Percentiles rank a stretch among this genome's conserved stretches.
Evolutionary conservation across 2,797 vertebrate species (phyloP).

Genomic region (Rhadinocentrus ornatus): DNA sequence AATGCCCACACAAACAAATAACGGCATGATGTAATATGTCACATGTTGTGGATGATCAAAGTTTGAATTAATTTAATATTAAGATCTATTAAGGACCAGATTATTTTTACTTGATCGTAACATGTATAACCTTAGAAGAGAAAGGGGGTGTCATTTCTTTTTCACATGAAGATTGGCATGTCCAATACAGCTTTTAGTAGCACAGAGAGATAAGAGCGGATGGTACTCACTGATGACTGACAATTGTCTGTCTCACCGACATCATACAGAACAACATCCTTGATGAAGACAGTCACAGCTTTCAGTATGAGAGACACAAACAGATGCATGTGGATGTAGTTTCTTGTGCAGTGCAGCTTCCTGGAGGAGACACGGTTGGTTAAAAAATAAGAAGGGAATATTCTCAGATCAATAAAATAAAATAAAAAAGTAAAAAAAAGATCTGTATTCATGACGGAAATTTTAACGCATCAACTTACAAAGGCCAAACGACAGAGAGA

Average conservation of each 20-base stretch:
- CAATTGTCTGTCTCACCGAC: slow-evolving; percentile 84
- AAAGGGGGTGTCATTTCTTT: not conserved
- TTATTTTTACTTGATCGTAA: not conserved
- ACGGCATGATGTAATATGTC: not conserved
- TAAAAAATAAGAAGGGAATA: not conserved
- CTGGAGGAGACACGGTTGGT: slow-evolving; percentile 70
- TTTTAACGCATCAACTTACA: too few relatives aligned
- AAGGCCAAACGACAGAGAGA: not conserved
- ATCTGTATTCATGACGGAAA: not conserved
- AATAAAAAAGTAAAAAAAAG: too few relatives aligned
- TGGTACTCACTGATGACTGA: slow-evolving; percentile 84
- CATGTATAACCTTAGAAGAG: not conserved
- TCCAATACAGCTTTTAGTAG: not conserved
- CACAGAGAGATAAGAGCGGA: not conserved
- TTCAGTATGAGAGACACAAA: slow-evolving; percentile 96
- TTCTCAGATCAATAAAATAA: too few relatives aligned
- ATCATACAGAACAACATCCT: slow-evolving; percentile 91
- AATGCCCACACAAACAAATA: not conserved
- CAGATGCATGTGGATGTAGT: slow-evolving; percentile 96
- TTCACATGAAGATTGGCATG: not conserved
- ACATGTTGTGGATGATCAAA: not conserved
- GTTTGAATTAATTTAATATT: not conserved
- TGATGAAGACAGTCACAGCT: slow-evolving; percentile 91
- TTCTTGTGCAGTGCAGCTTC: slow-evolving; percentile 95
- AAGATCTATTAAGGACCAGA: not conserved